A percentile compares a stretch with the other conserved stretches of the same genome.
Conservation (phyloP, 2,113 vertebrate genomes). For the Lampris incognitus region DNA sequence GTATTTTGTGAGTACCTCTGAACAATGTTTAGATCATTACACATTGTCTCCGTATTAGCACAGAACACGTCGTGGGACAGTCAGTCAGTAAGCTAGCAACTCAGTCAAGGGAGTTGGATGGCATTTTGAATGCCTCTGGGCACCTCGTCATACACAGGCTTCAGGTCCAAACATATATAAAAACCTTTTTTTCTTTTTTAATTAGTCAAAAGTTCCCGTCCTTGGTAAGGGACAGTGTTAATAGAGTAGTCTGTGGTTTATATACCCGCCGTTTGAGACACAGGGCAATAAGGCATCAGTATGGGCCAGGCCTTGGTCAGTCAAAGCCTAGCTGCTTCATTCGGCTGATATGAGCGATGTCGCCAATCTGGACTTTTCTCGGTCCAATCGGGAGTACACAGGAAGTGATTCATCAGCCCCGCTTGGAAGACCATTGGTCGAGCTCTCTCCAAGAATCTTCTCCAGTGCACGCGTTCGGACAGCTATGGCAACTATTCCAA, state of each 20-base stretch:
- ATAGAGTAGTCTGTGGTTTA: conserved; percentile 41
- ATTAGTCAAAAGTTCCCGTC: conserved; percentile 26
- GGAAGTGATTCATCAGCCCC: conserved; percentile 51
- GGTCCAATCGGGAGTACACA: conserved; percentile 27
- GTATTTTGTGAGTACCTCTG: conserved; percentile 67
- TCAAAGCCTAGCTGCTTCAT: conserved; percentile 30
- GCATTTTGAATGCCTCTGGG: conserved; percentile 57
- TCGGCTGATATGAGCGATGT: conserved; percentile 32
- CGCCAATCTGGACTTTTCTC: conserved; percentile 6
- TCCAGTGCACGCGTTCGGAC: conserved; percentile 81
- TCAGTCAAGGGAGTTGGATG: conserved; percentile 54
- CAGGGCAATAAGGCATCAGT: conserved; percentile 66
- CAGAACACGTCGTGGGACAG: conserved; percentile 43
- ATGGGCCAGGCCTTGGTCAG: conserved; percentile 58
- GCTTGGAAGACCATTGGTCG: conserved; percentile 59
- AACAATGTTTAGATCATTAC: conserved; percentile 54
- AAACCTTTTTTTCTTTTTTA: conserved; percentile 26
- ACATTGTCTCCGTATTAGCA: conserved; percentile 41
- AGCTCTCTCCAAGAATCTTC: conserved; percentile 68
- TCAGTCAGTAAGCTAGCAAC: conserved; percentile 40
- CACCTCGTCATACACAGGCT: conserved; percentile 53
- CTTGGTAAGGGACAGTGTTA: conserved; percentile 13
- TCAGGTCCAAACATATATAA: conserved; percentile 48
- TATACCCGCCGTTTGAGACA: conserved; percentile 55
- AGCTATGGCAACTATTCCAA: conserved; percentile 62